Conservation (phyloP, 2,888 invertebrate species). For the Itoplectis maculator region DNA sequence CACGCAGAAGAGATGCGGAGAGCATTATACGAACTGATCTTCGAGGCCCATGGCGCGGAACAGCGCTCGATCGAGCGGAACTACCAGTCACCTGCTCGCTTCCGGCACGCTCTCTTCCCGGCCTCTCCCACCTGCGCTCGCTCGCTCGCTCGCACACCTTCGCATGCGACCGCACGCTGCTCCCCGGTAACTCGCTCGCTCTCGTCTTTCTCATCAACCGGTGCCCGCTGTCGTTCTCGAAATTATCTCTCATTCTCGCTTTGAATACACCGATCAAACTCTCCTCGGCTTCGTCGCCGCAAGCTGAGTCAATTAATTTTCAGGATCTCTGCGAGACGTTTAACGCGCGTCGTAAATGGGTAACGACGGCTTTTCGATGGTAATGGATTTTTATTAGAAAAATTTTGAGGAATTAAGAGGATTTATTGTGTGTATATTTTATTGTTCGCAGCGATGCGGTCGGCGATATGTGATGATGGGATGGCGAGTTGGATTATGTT, state of each 20-base stretch:
- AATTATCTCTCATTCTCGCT: not conserved
- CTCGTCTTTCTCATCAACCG: conserved; percentile 19
- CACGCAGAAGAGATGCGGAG: conserved; percentile 66
- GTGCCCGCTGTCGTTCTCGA: not conserved
- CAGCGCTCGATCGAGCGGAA: conserved; percentile 84
- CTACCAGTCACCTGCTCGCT: conserved; percentile 84
- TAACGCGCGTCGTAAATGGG: too few relatives aligned
- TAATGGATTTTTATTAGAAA: too few relatives aligned
- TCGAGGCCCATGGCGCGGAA: conserved; percentile 83
- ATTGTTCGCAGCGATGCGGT: conserved; percentile 9
- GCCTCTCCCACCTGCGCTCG: conserved; percentile 67
- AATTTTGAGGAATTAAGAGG: too few relatives aligned
- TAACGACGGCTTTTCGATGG: too few relatives aligned
- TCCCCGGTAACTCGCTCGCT: conserved; percentile 10
- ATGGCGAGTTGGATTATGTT: conserved; percentile 40
- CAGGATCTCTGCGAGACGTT: too few relatives aligned
- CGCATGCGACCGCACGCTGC: not conserved
- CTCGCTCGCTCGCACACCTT: conserved; percentile 37
- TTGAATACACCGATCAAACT: not conserved
- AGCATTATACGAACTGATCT: conserved; percentile 79
- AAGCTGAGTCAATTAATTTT: not conserved
- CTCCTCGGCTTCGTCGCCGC: not conserved
- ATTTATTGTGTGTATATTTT: not conserved
- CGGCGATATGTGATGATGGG: conserved; percentile 22
- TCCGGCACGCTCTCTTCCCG: conserved; percentile 80